Conservation (phyloP, 1,140 invertebrate species). For the Trichomalopsis sarcophagae region DNA sequence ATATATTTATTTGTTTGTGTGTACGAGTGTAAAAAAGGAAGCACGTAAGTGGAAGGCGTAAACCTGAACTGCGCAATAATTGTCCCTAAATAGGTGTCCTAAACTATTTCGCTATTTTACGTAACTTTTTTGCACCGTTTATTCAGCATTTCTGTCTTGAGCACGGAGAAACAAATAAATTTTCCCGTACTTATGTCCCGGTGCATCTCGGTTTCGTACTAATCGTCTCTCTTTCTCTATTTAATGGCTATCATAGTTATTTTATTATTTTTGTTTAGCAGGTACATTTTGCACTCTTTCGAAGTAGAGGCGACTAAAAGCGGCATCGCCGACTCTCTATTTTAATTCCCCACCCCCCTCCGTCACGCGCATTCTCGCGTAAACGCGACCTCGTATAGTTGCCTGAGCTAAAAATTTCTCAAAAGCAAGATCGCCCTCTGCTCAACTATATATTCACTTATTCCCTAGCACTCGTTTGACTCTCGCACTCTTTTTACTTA, state of each 20-base stretch:
- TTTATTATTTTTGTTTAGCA: constrained; percentile 40
- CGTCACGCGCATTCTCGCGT: neutral
- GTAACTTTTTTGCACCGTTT: constrained; percentile 15
- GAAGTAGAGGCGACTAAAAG: constrained; percentile 51
- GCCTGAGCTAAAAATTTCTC: constrained; percentile 42
- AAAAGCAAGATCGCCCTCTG: constrained; percentile 32
- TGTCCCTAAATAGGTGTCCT: neutral
- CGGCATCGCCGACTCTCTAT: constrained; percentile 24
- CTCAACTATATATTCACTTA: neutral
- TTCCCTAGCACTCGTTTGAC: neutral
- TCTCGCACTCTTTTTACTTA: neutral
- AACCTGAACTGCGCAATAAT: constrained; percentile 48
- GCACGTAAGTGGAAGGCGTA: constrained; percentile 42
- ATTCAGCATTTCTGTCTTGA: neutral
- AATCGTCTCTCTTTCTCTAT: constrained; percentile 26
- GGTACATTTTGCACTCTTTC: constrained; percentile 48
- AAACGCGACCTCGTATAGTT: neutral
- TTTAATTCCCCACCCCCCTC: neutral
- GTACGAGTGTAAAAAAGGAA: constrained; percentile 43
- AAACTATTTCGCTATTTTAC: constrained; percentile 20
- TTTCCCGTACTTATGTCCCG: constrained; percentile 33
- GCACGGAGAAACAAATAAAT: constrained; percentile 33
- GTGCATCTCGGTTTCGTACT: neutral
- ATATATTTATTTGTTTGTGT: neutral
- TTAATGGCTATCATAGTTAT: constrained; percentile 45